Base-by-base conservation (phyloP, 1,140 invertebrate genomes). In the Lordiphosa clarofinis region DNA sequence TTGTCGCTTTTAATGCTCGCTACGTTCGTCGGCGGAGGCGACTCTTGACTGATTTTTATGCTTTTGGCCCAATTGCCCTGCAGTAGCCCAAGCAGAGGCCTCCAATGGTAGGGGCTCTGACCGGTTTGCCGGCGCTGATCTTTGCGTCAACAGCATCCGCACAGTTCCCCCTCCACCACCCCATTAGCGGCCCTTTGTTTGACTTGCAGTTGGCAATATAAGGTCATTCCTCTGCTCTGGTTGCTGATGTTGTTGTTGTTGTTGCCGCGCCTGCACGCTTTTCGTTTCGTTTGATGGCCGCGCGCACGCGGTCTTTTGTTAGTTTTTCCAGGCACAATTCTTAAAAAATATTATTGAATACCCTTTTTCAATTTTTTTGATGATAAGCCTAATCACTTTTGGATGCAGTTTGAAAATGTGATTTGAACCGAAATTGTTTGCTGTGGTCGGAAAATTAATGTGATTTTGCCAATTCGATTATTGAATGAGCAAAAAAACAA, bases 41-140 rank as follows among this genome's bases (percentile, higher is more conserved):
- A 84, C 78, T 84, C 78, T 84, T 84, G 78, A 84, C 78, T 84
- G 78, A 84, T 84, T 84, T 84, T 84, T 84, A 84, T 84, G 78
- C 79, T 84, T 84, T 84, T 84, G 78, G 64, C 78, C 78, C 78
- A 84, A 84, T 84, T 84, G 78, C 78, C 78, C 78, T 58, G 73
- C 79, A 73, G 78, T 78, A 78, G 78, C 78, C 50, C 19, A 42
- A 40, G 38, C 37, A 48, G 53, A 40, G 48, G 39, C 54, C 48
- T 54, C 48, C 47, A 11, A 54, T 48, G 61, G 35, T 28, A 63
- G 33, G 33, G 48, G n/a, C n/a, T 57, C 73, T 8, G 69, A 78
- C 73, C 73, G 73, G 73, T 78, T 76, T 71, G 39, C 55, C 50
- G 40, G 48, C 52, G 76, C 64, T 81, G 67, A 62, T 69, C 59